Evolutionary conservation across 1,140 invertebrate genomes (phyloP), one percentile per base, ranked within the genome.

Genomic region (Scaptomyza pallida): DNA sequence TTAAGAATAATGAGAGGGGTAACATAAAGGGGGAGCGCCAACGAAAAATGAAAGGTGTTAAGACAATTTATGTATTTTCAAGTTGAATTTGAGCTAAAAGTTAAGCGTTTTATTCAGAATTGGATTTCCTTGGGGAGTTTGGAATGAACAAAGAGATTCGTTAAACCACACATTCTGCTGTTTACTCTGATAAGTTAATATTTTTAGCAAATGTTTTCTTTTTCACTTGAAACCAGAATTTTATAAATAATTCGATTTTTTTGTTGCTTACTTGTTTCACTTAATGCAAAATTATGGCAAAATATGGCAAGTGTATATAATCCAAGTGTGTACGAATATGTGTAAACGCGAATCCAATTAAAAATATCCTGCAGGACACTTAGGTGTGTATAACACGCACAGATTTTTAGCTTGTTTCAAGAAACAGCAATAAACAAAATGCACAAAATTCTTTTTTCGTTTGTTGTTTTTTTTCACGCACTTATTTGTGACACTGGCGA

Each of bases 371-470:
- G 61, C 73, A 85, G 81, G 77, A 78, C 72, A 85, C 68, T 76
- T 47, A 70, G 74, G 81, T 86, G 74, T 86, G 82, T 86, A 86
- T 86, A 86, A 56, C 69, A 71, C 48, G 26, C 64, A 88, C 73
- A 85, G 60, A 76, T 67, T 76, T 75, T n/a, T 48, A 35, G 45
- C 74, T 65, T 75, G 50, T 59, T 68, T 35, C 33, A n/a, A n/a
- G 2, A 13, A 6, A 13, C 23, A 30, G 47, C 47, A 30, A 33
- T 13, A 35, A 26, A 50, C 8, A n/a, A 51, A 35, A 51, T 26
- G 37, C 45, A 41, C 15, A 51, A 23, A 48, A 63, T 35, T 57
- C 10, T 54, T 23, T 54, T 23, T 17, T 45, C 16, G 16, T 54
- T 23, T 54, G 5, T 35, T 52, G 37, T 50, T 16, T 0, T 59